These are phyloP conservation scores for Leptinotarsa rubiginosa DNA, from an alignment of 2,888 invertebrate genomes.

Conservation along the genomic window DNA sequence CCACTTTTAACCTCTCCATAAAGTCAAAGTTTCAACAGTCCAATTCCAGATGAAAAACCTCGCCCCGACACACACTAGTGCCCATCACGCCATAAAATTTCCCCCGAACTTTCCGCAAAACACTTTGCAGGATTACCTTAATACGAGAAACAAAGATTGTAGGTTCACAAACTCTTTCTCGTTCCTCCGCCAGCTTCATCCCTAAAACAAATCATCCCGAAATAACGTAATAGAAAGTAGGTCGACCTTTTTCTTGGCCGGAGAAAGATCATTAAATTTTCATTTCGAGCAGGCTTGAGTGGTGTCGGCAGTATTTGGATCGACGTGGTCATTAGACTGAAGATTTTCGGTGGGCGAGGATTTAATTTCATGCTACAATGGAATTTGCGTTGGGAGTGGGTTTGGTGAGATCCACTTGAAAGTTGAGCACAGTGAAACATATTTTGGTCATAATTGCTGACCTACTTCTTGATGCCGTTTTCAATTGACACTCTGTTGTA, in stretches of 20 bases:
- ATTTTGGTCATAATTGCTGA: too few relatives aligned
- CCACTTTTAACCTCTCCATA: not conserved
- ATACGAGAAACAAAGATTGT: not conserved
- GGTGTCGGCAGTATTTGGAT: slow-evolving; percentile 21
- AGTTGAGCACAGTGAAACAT: too few relatives aligned
- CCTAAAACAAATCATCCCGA: slow-evolving; percentile 22
- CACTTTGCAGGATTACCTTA: slow-evolving; percentile 7
- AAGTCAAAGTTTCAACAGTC: not conserved
- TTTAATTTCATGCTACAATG: not conserved
- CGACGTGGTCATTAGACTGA: slow-evolving; percentile 21
- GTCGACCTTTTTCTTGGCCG: slow-evolving; percentile 3
- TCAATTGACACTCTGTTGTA: too few relatives aligned
- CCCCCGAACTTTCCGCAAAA: slow-evolving; percentile 3
- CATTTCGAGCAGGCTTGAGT: slow-evolving; percentile 23
- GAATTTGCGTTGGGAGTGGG: not conserved
- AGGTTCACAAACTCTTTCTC: not conserved
- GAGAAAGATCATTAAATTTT: slow-evolving; percentile 28
- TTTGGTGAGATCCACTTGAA: not conserved
- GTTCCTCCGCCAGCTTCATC: not conserved
- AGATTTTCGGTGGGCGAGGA: not conserved
- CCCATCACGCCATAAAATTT: not conserved
- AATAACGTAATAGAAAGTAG: slow-evolving; percentile 18
- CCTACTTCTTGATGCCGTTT: too few relatives aligned
- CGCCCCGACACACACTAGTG: not conserved
- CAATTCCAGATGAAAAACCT: not conserved